Conservation (phyloP, 2,113 vertebrate species). For the Petrocephalus microphthalmus region DNA sequence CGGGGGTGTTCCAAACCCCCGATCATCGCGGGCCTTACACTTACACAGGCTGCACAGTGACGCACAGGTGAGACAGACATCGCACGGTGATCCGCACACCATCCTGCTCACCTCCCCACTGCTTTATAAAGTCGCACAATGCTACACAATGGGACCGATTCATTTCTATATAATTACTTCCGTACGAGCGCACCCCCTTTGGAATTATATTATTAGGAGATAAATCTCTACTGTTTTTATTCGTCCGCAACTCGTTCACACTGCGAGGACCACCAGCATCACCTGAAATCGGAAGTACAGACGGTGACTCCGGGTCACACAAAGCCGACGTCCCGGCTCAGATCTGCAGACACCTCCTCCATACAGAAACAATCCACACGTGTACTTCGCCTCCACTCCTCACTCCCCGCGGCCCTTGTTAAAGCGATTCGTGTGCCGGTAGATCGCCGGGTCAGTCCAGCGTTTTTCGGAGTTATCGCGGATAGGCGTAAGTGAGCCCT, state of each 20-base stretch:
- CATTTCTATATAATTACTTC: not conserved
- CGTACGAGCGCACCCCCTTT: not conserved
- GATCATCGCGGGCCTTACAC: no score
- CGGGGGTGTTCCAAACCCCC: not conserved
- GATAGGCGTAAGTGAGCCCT: slow-evolving; percentile 8
- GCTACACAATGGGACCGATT: not conserved
- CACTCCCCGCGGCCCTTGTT: not conserved
- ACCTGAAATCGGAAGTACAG: not conserved
- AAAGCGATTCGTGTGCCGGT: not conserved
- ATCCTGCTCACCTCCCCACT: not conserved
- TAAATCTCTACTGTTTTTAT: not conserved
- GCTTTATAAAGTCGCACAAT: not conserved
- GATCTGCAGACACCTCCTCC: not conserved
- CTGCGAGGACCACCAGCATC: not conserved
- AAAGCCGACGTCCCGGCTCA: not conserved
- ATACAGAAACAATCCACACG: not conserved
- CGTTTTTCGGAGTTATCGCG: not conserved
- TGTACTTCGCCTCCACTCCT: not conserved
- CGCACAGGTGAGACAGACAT: not conserved
- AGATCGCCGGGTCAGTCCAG: not conserved
- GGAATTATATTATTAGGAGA: not conserved
- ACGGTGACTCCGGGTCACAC: not conserved
- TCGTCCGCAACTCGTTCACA: not conserved
- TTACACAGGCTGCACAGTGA: not conserved
- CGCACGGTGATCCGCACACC: not conserved